Evolutionary conservation across 2,113 vertebrate genomes (phyloP).

Genomic region (Gobiocypris rarus): DNA sequence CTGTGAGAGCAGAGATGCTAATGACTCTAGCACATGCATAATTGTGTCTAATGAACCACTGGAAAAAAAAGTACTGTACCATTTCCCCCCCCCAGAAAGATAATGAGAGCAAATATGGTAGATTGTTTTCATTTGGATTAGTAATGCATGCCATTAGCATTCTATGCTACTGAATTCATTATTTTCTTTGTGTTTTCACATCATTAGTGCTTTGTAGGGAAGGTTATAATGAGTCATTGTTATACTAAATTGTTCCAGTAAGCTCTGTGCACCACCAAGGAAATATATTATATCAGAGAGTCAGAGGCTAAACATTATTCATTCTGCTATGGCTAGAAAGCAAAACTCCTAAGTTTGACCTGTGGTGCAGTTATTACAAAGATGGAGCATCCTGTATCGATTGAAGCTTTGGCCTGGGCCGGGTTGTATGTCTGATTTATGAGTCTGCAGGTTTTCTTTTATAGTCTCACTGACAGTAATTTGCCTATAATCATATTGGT

Average conservation of each 20-base stretch:
- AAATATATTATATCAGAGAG: neutral
- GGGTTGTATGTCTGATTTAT: constrained; percentile 28
- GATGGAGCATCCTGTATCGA: constrained; percentile 10
- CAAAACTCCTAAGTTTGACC: neutral
- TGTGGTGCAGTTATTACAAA: neutral
- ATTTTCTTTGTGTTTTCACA: constrained; percentile 2
- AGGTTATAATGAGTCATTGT: constrained; percentile 9
- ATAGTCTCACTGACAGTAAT: constrained; percentile 34
- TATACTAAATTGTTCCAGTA: neutral
- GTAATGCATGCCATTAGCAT: constrained; percentile 12
- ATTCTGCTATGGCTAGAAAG: neutral
- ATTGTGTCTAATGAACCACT: constrained; percentile 24
- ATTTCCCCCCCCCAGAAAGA: neutral
- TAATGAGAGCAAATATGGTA: neutral
- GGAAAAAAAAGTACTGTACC: neutral
- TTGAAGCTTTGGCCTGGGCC: neutral
- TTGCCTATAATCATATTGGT: constrained; percentile 16
- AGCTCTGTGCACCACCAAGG: neutral
- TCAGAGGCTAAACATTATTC: neutral
- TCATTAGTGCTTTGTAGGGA: constrained; percentile 2
- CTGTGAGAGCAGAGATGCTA: neutral
- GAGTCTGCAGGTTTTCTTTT: constrained; percentile 6
- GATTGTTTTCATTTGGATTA: constrained; percentile 3
- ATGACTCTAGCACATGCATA: constrained; percentile 10
- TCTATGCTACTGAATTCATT: neutral